Conservation (phyloP, 2,888 invertebrate species). For the Ptychoptera albimana region DNA sequence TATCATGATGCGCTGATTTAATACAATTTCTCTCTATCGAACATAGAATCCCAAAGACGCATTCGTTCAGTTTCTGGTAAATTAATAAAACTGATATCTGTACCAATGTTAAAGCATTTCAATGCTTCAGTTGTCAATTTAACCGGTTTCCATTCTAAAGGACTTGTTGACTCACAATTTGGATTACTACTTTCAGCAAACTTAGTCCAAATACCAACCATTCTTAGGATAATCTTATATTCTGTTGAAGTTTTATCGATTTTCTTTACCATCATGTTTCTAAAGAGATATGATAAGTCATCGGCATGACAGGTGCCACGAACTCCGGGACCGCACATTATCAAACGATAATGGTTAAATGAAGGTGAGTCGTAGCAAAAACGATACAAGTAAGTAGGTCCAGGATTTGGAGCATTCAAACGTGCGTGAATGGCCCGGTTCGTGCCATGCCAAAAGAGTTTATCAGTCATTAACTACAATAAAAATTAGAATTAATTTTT, state of each 20-base stretch:
- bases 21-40: background rate
- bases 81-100: constrained; percentile 16
- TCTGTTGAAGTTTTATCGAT: constrained; percentile 18
- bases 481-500: background rate
- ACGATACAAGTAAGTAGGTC: constrained; percentile 26
- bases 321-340: constrained; percentile 25
- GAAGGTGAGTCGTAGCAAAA: constrained; percentile 29
- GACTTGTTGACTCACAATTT: constrained; percentile 10
- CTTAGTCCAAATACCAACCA: constrained; percentile 23
- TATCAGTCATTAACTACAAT: constrained; percentile 25
- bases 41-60: constrained; percentile 17
- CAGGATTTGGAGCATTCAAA: constrained; percentile 16
- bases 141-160: constrained; percentile 8
- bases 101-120: constrained; percentile 22
- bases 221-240: constrained; percentile 17
- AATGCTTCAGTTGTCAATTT: constrained; percentile 9
- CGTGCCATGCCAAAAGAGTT: constrained; percentile 29
- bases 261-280: constrained; percentile 24
- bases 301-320: constrained; percentile 29
- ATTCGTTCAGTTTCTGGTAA: constrained; percentile 22
- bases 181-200: constrained; percentile 25
- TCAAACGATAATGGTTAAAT: constrained; percentile 26
- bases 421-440: constrained; percentile 12
- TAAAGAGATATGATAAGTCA: constrained; percentile 28
- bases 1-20: no score